A percentile compares a stretch with the other conserved stretches of the same genome.
Conservation (phyloP, 1,140 invertebrate species). For the Homalodisca vitripennis region DNA sequence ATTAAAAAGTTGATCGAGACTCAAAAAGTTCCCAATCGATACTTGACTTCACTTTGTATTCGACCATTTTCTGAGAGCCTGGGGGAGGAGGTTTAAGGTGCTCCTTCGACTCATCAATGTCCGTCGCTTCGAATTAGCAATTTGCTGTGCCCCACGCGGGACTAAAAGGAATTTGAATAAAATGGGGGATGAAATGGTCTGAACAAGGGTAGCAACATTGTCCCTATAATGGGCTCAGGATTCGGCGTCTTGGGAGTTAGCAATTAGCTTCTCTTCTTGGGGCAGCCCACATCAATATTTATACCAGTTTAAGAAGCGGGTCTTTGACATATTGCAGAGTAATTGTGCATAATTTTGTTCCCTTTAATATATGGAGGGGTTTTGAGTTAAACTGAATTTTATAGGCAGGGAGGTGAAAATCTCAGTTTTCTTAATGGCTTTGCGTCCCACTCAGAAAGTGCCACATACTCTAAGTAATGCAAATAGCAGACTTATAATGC, state of each 20-base stretch:
- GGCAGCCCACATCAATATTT: conserved; percentile 20
- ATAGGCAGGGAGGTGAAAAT: neutral
- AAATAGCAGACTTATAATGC: too few species aligned
- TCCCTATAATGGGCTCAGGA: conserved; percentile 21
- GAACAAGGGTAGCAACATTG: conserved; percentile 14
- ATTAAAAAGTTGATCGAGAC: neutral
- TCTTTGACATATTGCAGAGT: conserved; percentile 22
- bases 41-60: conserved; percentile 11
- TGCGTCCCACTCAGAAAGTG: too few species aligned
- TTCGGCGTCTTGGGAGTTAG: conserved; percentile 9
- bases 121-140: conserved; percentile 28
- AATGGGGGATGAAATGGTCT: conserved; percentile 26
- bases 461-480: too few species aligned
- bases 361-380: conserved; percentile 9
- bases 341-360: conserved; percentile 14
- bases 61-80: neutral
- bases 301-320: conserved; percentile 20
- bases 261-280: conserved; percentile 18
- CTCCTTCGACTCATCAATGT: conserved; percentile 26
- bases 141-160: conserved; percentile 6
- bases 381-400: neutral
- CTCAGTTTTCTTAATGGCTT: too few species aligned
- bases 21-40: too few species aligned
- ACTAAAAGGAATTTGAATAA: conserved; percentile 19
- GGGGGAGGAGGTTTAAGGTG: conserved; percentile 8